These are phyloP conservation scores for Drosophila affinis DNA, from an alignment of 2,888 invertebrate species.

Conservation along the genomic window DNA sequence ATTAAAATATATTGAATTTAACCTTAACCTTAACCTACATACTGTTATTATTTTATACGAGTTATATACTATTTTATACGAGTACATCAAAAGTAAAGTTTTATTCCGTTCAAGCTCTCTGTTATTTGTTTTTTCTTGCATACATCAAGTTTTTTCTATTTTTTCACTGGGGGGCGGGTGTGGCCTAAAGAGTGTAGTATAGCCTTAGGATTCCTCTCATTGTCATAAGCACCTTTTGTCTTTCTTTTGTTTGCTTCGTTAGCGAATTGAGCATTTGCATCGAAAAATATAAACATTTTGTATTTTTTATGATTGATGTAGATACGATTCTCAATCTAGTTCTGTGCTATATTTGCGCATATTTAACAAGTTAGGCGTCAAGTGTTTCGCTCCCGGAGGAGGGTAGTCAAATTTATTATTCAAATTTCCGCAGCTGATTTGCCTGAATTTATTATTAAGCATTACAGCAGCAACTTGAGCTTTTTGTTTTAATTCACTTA, in stretches of 20 bases:
- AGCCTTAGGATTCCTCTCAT: not conserved
- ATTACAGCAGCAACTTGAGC: slow-evolving; percentile 51
- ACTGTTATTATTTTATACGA: not conserved
- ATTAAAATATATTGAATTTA: not conserved
- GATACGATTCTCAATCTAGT: slow-evolving; percentile 35
- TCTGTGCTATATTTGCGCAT: slow-evolving; percentile 46
- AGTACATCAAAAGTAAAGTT: not conserved
- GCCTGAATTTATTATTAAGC: slow-evolving; percentile 64
- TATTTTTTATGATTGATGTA: slow-evolving; percentile 33
- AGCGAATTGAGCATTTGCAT: slow-evolving; percentile 65
- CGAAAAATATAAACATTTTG: slow-evolving; percentile 66
- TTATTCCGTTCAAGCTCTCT: slow-evolving; percentile 2
- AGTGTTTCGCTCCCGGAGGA: slow-evolving; percentile 52
- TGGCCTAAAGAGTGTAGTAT: not conserved
- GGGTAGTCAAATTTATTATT: slow-evolving; percentile 69
- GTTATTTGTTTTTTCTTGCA: not conserved
- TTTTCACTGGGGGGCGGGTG: slow-evolving; percentile 1
- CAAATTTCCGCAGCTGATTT: slow-evolving; percentile 66
- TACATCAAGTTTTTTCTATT: not conserved
- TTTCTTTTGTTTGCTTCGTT: slow-evolving; percentile 68
- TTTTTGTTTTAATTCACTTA: slow-evolving; percentile 78
- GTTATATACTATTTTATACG: too few relatives aligned
- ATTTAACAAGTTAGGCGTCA: slow-evolving; percentile 61
- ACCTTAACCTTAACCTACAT: too few relatives aligned
- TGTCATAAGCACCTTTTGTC: not conserved